phyloP scores from a whole-genome alignment of 2,113 vertebrate species.

The Otus sunia region DNA sequence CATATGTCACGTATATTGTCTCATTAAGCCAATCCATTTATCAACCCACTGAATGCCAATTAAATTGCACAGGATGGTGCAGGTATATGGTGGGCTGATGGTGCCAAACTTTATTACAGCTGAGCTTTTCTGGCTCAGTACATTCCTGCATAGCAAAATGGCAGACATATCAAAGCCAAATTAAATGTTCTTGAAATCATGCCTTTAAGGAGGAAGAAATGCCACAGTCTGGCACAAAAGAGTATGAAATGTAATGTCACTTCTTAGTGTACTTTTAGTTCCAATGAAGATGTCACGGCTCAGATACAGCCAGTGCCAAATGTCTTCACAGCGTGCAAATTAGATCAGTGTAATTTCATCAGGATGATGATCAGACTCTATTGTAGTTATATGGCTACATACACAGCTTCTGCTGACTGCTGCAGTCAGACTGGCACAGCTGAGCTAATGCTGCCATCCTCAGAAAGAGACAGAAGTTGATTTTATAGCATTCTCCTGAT shows the following conservation, averaged over 20 bases:
- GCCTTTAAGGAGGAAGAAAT: conserved; percentile 78
- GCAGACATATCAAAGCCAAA: conserved; percentile 77
- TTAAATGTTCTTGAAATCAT: conserved; percentile 80
- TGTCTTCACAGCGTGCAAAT: conserved; percentile 85
- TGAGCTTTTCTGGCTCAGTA: conserved; percentile 82
- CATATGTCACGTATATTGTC: conserved; percentile 95
- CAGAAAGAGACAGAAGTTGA: conserved; percentile 55
- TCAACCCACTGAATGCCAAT: conserved; percentile 92
- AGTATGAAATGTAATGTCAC: conserved; percentile 68
- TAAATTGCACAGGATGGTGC: conserved; percentile 90
- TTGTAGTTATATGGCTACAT: conserved; percentile 74
- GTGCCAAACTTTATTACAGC: conserved; percentile 87
- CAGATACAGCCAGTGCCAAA: conserved; percentile 79
- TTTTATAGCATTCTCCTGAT: conserved; percentile 26
- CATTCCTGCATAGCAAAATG: conserved; percentile 73
- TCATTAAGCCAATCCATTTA: conserved; percentile 95
- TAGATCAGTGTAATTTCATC: conserved; percentile 88
- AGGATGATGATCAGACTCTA: conserved; percentile 77
- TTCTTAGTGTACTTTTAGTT: conserved; percentile 77
- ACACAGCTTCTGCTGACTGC: conserved; percentile 71
- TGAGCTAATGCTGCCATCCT: conserved; percentile 69
- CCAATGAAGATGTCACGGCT: conserved; percentile 85
- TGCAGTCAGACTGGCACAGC: conserved; percentile 65
- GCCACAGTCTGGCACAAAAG: conserved; percentile 70
- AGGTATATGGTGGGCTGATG: conserved; percentile 85